A percentile compares a stretch with the other conserved stretches of the same genome.
These are phyloP conservation scores for Taeniopygia guttata DNA, from an alignment of 2,797 vertebrate species.

Conservation along the genomic window DNA sequence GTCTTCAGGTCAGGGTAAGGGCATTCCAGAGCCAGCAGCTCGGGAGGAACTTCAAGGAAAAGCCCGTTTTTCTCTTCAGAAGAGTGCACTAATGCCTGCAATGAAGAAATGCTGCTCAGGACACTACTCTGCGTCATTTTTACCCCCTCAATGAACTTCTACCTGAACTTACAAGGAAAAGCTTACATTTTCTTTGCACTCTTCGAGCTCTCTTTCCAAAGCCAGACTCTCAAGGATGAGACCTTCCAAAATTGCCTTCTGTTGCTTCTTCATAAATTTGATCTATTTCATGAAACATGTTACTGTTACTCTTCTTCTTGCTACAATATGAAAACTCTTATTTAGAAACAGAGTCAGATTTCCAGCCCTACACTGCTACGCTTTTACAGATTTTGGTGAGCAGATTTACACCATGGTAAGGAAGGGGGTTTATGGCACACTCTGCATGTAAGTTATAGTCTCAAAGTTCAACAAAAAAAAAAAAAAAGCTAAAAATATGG, in stretches of 20 bases:
- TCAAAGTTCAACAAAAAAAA: not conserved
- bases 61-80: slow-evolving; percentile 59
- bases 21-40: slow-evolving; percentile 81
- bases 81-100: slow-evolving; percentile 40
- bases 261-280: slow-evolving; percentile 82
- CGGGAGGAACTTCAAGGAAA: slow-evolving; percentile 72
- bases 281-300: slow-evolving; percentile 74
- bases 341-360: not conserved
- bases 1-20: slow-evolving; percentile 83
- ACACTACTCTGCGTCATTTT: not conserved
- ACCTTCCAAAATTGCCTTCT: slow-evolving; percentile 73
- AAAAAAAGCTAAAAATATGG: not conserved
- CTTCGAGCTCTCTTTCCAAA: slow-evolving; percentile 78
- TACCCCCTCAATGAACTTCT: not conserved
- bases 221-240: slow-evolving; percentile 74
- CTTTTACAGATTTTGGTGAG: not conserved
- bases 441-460: not conserved
- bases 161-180: not conserved
- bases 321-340: not conserved
- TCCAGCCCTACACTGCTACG: not conserved
- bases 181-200: slow-evolving; percentile 66
- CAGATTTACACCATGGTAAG: not conserved
- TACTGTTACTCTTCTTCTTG: not conserved
- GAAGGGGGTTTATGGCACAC: not conserved
- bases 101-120: not conserved